Conservation (phyloP, 2,113 vertebrate species). For the Climacteris rufus region DNA sequence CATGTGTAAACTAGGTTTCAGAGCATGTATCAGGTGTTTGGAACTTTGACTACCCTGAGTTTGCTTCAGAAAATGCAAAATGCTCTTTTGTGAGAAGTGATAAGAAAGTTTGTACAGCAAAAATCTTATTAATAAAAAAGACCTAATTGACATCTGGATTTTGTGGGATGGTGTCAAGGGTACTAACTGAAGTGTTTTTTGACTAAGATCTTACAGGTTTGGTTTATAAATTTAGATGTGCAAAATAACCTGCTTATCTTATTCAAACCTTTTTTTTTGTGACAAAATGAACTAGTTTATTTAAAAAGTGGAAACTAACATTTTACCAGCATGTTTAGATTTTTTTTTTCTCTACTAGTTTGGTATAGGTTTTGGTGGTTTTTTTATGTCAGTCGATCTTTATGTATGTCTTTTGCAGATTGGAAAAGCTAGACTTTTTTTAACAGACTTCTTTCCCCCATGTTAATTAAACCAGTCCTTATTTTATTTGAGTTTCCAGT, state of each 20-base stretch:
- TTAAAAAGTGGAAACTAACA: neutral
- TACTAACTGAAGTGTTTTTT: neutral
- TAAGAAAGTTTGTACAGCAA: neutral
- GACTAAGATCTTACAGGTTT: neutral
- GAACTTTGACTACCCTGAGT: neutral
- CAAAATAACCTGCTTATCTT: neutral
- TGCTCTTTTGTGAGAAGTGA: neutral
- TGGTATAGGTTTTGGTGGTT: neutral
- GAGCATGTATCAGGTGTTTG: neutral
- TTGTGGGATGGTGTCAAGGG: neutral
- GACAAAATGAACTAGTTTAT: neutral
- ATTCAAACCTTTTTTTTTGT: neutral
- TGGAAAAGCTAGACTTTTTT: neutral
- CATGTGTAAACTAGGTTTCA: neutral
- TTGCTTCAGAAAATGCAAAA: neutral
- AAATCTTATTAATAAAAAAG: neutral
- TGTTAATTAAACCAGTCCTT: neutral
- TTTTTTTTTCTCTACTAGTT: neutral
- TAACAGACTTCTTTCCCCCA: neutral
- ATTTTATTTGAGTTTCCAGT: conserved; percentile 2
- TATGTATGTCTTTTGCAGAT: neutral
- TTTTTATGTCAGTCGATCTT: neutral
- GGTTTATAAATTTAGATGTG: neutral
- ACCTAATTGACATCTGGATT: neutral
- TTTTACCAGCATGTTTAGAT: neutral